Evolutionary conservation across 2,797 vertebrate species (phyloP).

Genomic region (Gambelia wislizenii): DNA sequence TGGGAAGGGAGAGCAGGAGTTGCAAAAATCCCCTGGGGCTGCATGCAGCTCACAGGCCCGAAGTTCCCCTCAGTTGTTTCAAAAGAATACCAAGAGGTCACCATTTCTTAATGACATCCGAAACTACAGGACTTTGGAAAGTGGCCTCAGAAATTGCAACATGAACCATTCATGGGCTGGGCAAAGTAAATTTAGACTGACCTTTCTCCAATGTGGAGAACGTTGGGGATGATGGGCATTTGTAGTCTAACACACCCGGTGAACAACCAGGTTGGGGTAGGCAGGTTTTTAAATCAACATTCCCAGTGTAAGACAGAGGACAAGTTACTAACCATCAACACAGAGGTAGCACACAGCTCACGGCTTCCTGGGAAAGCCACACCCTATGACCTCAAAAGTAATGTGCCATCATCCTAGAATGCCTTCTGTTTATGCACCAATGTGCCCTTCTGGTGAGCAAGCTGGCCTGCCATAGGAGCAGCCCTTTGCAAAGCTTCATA

Average conservation of each 20-base stretch:
- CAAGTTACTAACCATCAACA: background rate
- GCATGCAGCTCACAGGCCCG: no score
- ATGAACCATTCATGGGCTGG: background rate
- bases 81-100: background rate
- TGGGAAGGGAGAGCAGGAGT: no score
- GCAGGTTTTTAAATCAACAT: background rate
- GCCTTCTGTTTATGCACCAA: background rate
- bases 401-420: no score
- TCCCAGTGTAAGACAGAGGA: background rate
- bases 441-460: background rate
- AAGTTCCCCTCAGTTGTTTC: background rate
- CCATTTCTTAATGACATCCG: background rate
- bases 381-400: background rate
- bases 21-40: no score
- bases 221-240: background rate
- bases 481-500: background rate
- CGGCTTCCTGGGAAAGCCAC: background rate
- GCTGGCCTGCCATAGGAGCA: no score
- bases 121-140: no score
- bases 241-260: background rate
- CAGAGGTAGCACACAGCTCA: background rate
- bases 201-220: background rate
- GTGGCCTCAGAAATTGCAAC: background rate
- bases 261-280: background rate
- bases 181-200: background rate